A percentile compares a stretch with the other conserved stretches of the same genome.
These are phyloP conservation scores for Vanessa cardui DNA, from an alignment of 2,888 invertebrate species.

Conservation along the genomic window DNA sequence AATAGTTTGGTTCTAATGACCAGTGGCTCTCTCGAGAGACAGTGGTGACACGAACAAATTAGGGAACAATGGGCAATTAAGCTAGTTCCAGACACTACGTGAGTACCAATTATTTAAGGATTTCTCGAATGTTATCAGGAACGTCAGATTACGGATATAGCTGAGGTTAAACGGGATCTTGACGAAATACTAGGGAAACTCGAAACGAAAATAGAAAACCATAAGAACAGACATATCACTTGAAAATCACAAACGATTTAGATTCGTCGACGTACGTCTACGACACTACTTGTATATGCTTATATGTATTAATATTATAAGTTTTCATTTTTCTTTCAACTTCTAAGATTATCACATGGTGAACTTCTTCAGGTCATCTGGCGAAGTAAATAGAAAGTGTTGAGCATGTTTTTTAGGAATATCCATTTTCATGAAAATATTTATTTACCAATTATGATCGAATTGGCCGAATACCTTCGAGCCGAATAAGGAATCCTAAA, in stretches of 20 bases:
- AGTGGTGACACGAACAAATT: constrained; percentile 58
- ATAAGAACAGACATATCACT: neutral
- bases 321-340: no score
- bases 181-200: neutral
- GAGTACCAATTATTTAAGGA: constrained; percentile 48
- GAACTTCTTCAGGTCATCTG: no score
- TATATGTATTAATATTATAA: no score
- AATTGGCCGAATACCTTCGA: no score
- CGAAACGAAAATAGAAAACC: neutral
- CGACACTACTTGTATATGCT: no score
- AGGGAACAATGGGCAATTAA: constrained; percentile 58
- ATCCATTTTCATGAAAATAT: no score
- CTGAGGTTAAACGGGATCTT: neutral
- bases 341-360: no score
- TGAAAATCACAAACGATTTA: neutral
- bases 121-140: constrained; percentile 39
- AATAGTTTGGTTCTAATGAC: constrained; percentile 46
- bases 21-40: constrained; percentile 49
- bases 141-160: constrained; percentile 32
- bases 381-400: no score
- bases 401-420: no score
- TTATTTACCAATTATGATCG: no score
- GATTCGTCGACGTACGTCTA: no score
- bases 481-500: no score
- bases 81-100: constrained; percentile 43